Base-by-base conservation (phyloP, 2,113 vertebrate species). In the Notothenia coriiceps region DNA sequence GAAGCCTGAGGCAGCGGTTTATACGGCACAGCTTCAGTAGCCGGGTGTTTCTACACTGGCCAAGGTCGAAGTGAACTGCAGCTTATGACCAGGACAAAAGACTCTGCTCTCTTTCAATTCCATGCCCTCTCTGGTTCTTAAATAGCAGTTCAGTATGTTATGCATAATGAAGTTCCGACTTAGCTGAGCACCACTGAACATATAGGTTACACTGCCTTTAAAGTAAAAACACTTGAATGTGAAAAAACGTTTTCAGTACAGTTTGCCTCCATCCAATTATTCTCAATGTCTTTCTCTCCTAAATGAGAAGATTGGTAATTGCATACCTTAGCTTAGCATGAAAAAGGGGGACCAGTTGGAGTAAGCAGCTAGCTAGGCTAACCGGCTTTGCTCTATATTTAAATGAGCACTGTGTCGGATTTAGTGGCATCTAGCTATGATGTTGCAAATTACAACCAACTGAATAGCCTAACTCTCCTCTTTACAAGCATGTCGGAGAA, bases 1-100 rank as follows among this genome's bases (percentile, higher is more conserved):
- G 49, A 61, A 81, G 70, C 79, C 74, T 50, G 65, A 76, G 73
- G 90, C 92, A 93, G 90, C 91, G 91, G 92, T 82, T 88, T 56
- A 80, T 52, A 57, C 7, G 62, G 80, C 67, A 17, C 57, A 51
- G 79, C 57, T 70, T 65, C 77, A 79, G 78, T 67, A 86, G 85
- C 69, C 80, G 81, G 75, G 71, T 60, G 68, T 44, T 49, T 84
- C 77, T 82, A 67, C 64, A 76, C 65, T 20, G 22, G 70, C 74
- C 86, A 90, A 92, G 89, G 89, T 93, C 74, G 35, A 69, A 54
- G 69, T 44, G 57, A 18, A 51, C 61, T 56, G 52, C 85, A 80
- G 82, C 79, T 80, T 71, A 70, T 64, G 63, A 78, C 72, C 85
- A 79, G 15, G 33, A 60, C 11, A 29, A 12, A 33, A 75, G 33